Base-by-base conservation (phyloP, 1,140 invertebrate species). In the Oncopodura yosiiana region DNA sequence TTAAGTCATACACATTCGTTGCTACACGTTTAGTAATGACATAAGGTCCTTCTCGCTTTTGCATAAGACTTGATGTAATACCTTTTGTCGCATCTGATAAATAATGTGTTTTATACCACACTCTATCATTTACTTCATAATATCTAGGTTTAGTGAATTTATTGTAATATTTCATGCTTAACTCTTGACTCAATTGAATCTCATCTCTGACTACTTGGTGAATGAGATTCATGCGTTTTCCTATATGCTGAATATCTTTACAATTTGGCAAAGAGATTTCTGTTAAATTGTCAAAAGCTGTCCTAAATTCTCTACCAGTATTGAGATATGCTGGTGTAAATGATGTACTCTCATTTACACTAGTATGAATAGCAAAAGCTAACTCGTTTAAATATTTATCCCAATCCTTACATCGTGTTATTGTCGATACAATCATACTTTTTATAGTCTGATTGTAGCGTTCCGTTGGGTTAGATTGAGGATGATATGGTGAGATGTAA, bases 361-460 rank as follows among this genome's bases (percentile, higher is more conserved):
- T 70, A 1, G 71, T 69, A 30, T 72, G 72, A 52, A 69, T 66
- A 0, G 71, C 70, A 58, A 71, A 74, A 0, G 62, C 52, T 5
- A 75, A 60, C 24, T 69, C 66, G 1, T 65, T 53, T 2, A 74
- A 48, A 16, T 67, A 53, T 2, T 60, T 44, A 43, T 69, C 61
- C 70, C 69, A 74, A 6, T 49, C 27, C 18, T 57, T 57, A 26
- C 43, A 45, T 3, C 34, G 3, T 5, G 14, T 16, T 5, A 49
- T 57, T 1, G 46, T 21, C 1, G 70, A 68, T 0, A 65, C 56
- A 0, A 74, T 59, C 61, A 68, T 69, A 3, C 61, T 59, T 56
- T 75, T 74, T 1, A 75, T 19, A 16, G 69, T 68, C 9, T 67
- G 41, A 50, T 74, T 75, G 14, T 68, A 68, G 14, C 71, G 48